A percentile compares a stretch with the other conserved stretches of the same genome.
phyloP scores from a whole-genome alignment of 2,113 vertebrate genomes.

The Ictidomys tridecemlineatus region DNA sequence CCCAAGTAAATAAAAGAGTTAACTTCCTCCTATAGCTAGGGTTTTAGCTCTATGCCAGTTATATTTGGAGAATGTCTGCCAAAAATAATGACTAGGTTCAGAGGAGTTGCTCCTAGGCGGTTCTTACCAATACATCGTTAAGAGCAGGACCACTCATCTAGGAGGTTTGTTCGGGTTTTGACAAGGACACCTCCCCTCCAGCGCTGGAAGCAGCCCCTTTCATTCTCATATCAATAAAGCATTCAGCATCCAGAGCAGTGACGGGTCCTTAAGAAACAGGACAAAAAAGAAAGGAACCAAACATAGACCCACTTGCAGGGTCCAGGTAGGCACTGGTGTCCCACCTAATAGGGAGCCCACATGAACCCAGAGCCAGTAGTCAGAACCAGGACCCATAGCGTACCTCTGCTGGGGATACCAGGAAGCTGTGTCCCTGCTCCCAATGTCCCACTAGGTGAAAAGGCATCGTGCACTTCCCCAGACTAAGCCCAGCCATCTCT shows the following conservation, averaged over 20 bases:
- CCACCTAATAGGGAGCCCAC: background rate
- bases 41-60: slow-evolving; percentile 24
- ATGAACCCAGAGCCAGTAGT: background rate
- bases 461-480: background rate
- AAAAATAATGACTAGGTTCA: slow-evolving; percentile 9
- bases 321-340: too few relatives aligned
- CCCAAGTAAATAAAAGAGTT: slow-evolving; percentile 26
- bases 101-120: background rate
- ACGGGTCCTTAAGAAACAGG: background rate
- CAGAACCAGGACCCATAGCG: background rate
- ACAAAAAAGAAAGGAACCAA: background rate
- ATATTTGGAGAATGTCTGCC: slow-evolving; percentile 16
- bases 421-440: fast-evolving
- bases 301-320: background rate
- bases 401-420: too few relatives aligned
- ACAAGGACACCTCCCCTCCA: background rate
- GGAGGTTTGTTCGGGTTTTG: background rate
- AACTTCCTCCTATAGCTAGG: background rate
- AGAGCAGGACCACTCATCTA: background rate
- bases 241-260: background rate
- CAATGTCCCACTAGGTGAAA: fast-evolving
- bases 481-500: background rate
- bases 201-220: background rate
- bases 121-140: background rate
- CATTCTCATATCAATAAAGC: background rate